phyloP scores from a whole-genome alignment of 2,113 vertebrate species.

The Eulemur macaco region DNA sequence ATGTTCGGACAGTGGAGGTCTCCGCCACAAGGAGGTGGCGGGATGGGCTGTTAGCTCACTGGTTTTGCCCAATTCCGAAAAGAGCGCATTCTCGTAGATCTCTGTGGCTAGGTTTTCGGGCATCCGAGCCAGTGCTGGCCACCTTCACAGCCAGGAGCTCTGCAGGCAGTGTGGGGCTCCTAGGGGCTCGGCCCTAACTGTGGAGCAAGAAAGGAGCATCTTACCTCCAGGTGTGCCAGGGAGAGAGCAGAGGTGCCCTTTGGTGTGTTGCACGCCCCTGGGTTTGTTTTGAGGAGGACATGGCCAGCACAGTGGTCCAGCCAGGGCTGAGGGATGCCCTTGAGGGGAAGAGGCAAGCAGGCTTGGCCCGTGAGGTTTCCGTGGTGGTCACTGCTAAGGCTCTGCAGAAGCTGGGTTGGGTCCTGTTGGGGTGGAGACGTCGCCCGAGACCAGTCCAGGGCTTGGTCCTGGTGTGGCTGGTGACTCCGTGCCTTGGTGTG shows the following conservation, averaged over 20 bases:
- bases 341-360: background rate
- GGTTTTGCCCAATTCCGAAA: background rate
- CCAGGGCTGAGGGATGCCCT: background rate
- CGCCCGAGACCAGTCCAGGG: accelerated
- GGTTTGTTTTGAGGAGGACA: background rate
- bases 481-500: accelerated
- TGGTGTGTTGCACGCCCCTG: too few relatives aligned
- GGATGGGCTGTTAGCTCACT: background rate
- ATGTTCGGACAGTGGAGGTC: accelerated
- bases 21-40: background rate
- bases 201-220: background rate
- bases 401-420: background rate
- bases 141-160: accelerated
- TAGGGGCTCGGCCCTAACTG: accelerated
- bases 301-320: accelerated
- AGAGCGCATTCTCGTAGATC: accelerated
- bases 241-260: background rate
- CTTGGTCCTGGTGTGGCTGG: background rate
- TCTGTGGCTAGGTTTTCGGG: background rate
- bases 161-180: background rate
- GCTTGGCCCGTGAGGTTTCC: background rate
- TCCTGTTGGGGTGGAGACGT: background rate
- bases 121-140: background rate
- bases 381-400: background rate
- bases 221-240: background rate